phyloP scores from a whole-genome alignment of 1,140 invertebrate species.

The Zeugodacus cucurbitae region DNA sequence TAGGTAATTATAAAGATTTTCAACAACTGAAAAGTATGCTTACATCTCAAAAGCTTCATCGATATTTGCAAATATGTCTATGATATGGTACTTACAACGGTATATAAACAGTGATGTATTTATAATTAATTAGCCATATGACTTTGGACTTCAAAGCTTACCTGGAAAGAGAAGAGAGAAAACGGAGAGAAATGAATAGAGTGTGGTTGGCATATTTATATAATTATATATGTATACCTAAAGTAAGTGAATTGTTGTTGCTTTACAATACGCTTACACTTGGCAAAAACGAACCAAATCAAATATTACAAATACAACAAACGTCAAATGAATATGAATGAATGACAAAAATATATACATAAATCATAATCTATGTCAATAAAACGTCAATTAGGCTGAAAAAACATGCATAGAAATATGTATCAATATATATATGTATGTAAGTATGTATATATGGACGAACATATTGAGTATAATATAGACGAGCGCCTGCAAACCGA shows the following conservation, averaged over 20 bases:
- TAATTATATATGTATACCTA: not conserved
- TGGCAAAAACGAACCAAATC: not conserved
- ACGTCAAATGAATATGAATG: slow-evolving; percentile 11
- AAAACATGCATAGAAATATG: not conserved
- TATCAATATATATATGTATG: not conserved
- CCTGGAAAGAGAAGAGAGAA: not conserved
- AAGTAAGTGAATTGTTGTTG: not conserved
- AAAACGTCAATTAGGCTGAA: slow-evolving; percentile 27
- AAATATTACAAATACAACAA: not conserved
- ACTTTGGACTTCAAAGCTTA: not conserved
- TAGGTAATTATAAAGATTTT: not conserved
- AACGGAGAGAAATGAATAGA: not conserved
- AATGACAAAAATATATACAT: slow-evolving; percentile 31
- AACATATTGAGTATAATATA: not conserved
- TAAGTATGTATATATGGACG: not conserved
- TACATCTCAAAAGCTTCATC: not conserved
- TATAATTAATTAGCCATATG: not conserved
- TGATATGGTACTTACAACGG: not conserved
- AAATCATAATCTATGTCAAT: slow-evolving; percentile 33
- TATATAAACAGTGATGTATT: not conserved
- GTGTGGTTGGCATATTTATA: not conserved
- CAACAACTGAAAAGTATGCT: not conserved
- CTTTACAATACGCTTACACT: not conserved
- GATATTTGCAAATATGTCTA: not conserved
- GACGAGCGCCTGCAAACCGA: not conserved